Evolutionary conservation across 2,113 vertebrate genomes (phyloP).

Genomic region (Anguilla japonica): DNA sequence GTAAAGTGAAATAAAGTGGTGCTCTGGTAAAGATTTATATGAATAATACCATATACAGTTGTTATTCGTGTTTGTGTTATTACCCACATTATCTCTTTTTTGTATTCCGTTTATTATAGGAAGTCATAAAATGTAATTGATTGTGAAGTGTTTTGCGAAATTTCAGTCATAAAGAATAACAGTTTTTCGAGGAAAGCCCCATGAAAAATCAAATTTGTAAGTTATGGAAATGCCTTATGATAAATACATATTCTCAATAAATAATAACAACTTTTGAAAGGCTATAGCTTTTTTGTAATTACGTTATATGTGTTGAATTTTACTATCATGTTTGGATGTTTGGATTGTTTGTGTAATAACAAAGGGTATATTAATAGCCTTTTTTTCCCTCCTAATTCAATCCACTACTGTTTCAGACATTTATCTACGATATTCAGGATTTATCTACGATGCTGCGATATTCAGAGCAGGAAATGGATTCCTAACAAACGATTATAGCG

Average conservation of each 20-base stretch:
- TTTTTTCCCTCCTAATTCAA: not conserved
- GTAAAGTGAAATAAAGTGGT: not conserved
- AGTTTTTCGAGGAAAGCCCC: not conserved
- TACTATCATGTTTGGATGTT: not conserved
- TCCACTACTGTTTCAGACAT: too few species aligned
- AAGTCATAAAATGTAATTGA: not conserved
- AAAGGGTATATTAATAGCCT: not conserved
- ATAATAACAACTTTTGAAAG: not conserved
- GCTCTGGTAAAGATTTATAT: not conserved
- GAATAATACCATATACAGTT: not conserved
- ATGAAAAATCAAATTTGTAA: not conserved
- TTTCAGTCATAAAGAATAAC: not conserved
- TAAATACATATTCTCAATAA: not conserved
- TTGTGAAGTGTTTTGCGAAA: not conserved
- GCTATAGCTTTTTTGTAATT: not conserved
- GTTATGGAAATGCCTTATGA: not conserved
- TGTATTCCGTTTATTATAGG: not conserved
- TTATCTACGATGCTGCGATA: too few species aligned
- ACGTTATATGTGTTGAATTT: not conserved
- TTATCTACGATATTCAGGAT: too few species aligned
- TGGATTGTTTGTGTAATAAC: not conserved
- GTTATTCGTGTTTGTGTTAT: not conserved
- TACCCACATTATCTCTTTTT: not conserved
- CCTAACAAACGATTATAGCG: too few species aligned
- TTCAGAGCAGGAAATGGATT: too few species aligned